Conservation (phyloP, 2,113 vertebrate species). For the Cyanoderma ruficeps region DNA sequence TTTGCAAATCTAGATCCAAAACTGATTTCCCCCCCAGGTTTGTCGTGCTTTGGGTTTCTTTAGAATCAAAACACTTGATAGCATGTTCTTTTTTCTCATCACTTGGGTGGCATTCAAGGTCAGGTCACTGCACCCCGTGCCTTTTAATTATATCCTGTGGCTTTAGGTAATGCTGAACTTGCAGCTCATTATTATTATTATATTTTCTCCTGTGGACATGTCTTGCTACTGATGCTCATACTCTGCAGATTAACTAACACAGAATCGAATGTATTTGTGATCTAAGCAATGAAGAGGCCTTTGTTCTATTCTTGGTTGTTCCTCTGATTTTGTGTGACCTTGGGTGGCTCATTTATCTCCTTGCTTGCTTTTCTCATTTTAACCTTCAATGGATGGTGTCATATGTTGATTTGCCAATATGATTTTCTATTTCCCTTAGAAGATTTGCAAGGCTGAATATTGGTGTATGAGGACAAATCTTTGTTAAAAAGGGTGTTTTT, state of each 20-base stretch:
- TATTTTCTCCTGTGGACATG: constrained; percentile 45
- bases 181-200: constrained; percentile 29
- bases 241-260: constrained; percentile 45
- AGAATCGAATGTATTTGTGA: constrained; percentile 42
- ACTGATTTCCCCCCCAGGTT: background rate
- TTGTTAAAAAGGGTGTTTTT: background rate
- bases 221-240: constrained; percentile 14
- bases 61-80: background rate
- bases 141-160: constrained; percentile 29
- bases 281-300: constrained; percentile 42
- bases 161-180: constrained; percentile 37
- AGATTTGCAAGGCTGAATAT: background rate
- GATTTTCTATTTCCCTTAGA: background rate
- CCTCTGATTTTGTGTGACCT: constrained; percentile 46
- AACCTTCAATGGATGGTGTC: background rate
- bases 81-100: background rate
- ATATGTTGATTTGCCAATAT: background rate
- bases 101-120: background rate
- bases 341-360: constrained; percentile 12
- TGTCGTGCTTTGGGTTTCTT: background rate
- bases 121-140: background rate
- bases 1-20: background rate
- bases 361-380: constrained; percentile 14
- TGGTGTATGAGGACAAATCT: background rate
- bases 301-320: constrained; percentile 59